Conservation (phyloP, 2,113 vertebrate species). For the Phoenicopterus ruber region DNA sequence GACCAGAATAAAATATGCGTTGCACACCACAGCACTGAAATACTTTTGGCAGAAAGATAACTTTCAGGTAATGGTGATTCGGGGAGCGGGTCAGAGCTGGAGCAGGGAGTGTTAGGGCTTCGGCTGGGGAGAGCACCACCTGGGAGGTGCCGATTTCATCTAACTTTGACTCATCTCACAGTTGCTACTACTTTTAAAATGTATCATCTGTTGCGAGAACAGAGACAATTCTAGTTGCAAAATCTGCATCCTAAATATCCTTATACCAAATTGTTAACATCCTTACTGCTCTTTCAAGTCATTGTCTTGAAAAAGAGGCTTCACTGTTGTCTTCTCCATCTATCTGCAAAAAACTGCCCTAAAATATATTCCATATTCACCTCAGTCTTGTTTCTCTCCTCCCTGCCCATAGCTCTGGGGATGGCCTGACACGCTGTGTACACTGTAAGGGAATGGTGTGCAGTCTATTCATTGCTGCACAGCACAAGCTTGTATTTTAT, state of each 20-base stretch:
- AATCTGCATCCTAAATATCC: background rate
- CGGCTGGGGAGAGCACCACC: background rate
- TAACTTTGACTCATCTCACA: background rate
- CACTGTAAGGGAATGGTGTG: background rate
- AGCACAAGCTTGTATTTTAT: constrained; percentile 15
- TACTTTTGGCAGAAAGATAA: background rate
- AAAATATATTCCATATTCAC: background rate
- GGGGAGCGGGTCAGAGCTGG: background rate
- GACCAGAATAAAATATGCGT: background rate
- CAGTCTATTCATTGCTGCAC: background rate
- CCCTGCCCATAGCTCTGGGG: background rate
- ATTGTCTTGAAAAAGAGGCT: background rate
- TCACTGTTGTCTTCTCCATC: background rate
- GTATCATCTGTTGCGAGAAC: constrained; percentile 5
- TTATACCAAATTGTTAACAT: background rate
- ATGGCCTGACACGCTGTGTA: background rate
- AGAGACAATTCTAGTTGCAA: background rate
- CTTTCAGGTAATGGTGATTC: background rate
- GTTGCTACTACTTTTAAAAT: constrained; percentile 13
- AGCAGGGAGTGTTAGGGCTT: background rate
- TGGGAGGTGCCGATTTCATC: background rate
- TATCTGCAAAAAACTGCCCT: background rate
- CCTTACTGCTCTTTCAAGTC: background rate
- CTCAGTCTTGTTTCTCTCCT: background rate
- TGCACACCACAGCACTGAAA: background rate